Evolutionary conservation across 2,888 invertebrate genomes (phyloP).

Genomic region (Pharmacophagus antenor): DNA sequence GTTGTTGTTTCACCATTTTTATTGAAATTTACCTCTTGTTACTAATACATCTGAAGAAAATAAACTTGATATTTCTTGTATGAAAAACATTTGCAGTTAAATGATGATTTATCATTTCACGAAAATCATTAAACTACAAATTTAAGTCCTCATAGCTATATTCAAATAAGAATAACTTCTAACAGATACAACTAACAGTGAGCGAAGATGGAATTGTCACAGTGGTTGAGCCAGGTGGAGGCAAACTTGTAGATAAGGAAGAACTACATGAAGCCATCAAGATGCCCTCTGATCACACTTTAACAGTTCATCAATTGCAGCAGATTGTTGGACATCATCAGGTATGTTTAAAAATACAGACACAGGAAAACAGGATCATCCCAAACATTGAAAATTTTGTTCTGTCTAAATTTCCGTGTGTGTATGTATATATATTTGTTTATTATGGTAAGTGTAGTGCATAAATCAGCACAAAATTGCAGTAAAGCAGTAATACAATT

Average conservation of each 20-base stretch:
- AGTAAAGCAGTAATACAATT: no score
- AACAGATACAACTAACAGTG: constrained; percentile 74
- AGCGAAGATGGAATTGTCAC: constrained; percentile 80
- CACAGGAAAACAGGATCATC: background rate
- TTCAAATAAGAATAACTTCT: constrained; percentile 10
- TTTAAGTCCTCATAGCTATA: background rate
- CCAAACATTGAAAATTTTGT: background rate
- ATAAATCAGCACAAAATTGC: no score
- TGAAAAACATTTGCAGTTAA: background rate
- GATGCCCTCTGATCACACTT: constrained; percentile 70
- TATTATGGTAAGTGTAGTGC: no score
- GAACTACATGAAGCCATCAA: constrained; percentile 73
- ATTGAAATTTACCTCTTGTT: background rate
- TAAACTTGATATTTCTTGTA: no score
- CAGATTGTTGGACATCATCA: constrained; percentile 83
- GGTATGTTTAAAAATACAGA: constrained; percentile 48
- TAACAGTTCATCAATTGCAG: constrained; percentile 81
- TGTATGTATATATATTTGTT: no score
- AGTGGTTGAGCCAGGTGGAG: constrained; percentile 76
- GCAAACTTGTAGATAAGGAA: constrained; percentile 71
- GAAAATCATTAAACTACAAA: background rate
- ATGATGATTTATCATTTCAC: background rate
- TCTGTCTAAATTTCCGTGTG: no score
- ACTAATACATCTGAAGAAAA: background rate
- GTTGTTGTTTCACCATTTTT: background rate